Evolutionary conservation across 2,888 invertebrate genomes (phyloP).

Genomic region (Ptilodon capucinus): DNA sequence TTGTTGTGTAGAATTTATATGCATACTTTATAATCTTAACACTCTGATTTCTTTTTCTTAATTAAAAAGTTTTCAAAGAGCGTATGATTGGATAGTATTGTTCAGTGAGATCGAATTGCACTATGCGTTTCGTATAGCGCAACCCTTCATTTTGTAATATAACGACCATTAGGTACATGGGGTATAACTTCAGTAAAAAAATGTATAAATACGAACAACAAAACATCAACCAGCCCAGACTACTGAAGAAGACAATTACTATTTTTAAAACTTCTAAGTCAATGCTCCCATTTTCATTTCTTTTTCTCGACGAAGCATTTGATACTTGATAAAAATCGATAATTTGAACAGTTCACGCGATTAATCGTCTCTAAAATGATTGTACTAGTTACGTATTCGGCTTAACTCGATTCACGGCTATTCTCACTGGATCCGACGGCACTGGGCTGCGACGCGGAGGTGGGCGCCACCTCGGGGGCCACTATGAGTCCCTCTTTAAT

Average conservation of each 20-base stretch:
- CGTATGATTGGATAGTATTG: background rate
- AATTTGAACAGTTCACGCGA: slow-evolving; percentile 22
- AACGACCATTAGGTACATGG: background rate
- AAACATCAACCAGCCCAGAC: background rate
- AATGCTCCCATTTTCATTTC: background rate
- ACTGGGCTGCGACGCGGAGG: slow-evolving; percentile 63
- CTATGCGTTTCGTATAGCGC: background rate
- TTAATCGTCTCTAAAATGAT: slow-evolving; percentile 15
- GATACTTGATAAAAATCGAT: slow-evolving; percentile 15
- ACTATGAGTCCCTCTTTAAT: slow-evolving; percentile 95
- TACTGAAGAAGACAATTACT: background rate
- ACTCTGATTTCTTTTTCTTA: background rate
- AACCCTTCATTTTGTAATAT: background rate
- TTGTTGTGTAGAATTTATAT: background rate
- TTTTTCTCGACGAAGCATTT: slow-evolving; percentile 6
- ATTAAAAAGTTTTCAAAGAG: background rate
- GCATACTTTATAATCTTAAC: background rate
- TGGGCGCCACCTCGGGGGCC: slow-evolving; percentile 76
- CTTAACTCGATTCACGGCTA: slow-evolving; percentile 87
- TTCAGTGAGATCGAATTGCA: background rate
- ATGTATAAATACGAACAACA: background rate
- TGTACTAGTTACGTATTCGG: slow-evolving; percentile 2
- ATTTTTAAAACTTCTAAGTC: background rate
- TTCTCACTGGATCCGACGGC: slow-evolving; percentile 85
- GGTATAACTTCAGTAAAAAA: background rate